Conservation (phyloP, 2,797 vertebrate genomes). For the Eospalax fontanierii region DNA sequence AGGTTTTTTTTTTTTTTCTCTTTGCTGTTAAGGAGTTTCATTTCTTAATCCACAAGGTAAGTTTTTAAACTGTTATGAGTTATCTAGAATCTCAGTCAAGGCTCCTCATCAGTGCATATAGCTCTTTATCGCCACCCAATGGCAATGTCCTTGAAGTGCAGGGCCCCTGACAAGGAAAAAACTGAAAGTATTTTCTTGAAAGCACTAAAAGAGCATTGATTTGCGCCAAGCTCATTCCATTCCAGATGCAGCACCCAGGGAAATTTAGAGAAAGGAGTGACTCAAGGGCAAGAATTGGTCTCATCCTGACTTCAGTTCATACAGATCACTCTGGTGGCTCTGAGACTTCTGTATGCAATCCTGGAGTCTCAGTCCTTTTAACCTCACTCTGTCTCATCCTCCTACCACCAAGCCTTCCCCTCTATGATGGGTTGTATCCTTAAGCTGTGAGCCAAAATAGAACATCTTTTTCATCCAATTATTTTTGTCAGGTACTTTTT, state of each 20-base stretch:
- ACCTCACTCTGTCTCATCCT: not conserved
- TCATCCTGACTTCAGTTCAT: not conserved
- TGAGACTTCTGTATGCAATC: not conserved
- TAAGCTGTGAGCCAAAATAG: not conserved
- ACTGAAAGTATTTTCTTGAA: conserved; percentile 15
- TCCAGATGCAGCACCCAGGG: not conserved
- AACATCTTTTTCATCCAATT: not conserved
- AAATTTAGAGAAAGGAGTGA: not conserved
- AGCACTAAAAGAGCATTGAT: not conserved
- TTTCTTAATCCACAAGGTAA: not conserved
- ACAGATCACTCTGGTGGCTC: not conserved
- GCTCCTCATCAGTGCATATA: not conserved
- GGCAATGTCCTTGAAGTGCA: not conserved
- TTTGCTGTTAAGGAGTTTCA: conserved; percentile 22
- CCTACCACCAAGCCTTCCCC: not conserved
- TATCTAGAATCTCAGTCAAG: not conserved
- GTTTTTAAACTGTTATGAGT: not conserved
- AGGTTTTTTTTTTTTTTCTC: conserved; percentile 4
- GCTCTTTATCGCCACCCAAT: conserved; percentile 51
- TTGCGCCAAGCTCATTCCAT: not conserved
- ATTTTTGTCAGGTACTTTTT: not conserved
- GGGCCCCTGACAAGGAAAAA: not conserved
- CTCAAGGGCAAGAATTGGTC: not conserved
- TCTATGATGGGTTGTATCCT: not conserved
- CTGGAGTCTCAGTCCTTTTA: not conserved